Percentiles rank a stretch among this genome's conserved stretches.
Conservation (phyloP, 2,888 invertebrate genomes). For the Meiosimyza decipiens region DNA sequence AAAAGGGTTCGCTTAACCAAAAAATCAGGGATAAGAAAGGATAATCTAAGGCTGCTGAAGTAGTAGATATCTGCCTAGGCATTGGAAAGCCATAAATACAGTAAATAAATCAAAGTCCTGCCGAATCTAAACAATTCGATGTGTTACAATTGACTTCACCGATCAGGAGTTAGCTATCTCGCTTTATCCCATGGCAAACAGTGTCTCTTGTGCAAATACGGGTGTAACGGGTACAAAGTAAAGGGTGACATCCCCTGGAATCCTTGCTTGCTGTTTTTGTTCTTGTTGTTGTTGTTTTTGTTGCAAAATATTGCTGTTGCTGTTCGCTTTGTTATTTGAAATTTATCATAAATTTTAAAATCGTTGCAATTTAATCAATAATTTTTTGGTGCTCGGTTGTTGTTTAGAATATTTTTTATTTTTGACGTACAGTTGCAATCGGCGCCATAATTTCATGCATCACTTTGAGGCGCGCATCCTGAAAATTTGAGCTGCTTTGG, state of each 20-base stretch:
- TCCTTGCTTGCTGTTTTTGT: constrained; percentile 35
- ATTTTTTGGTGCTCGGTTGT: constrained; percentile 44
- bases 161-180: constrained; percentile 50
- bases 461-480: not conserved
- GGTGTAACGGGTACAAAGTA: constrained; percentile 29
- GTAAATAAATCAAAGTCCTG: constrained; percentile 67
- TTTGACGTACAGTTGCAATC: constrained; percentile 23
- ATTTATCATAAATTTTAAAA: constrained; percentile 64
- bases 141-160: constrained; percentile 67
- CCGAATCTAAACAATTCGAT: constrained; percentile 65
- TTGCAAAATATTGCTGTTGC: constrained; percentile 3
- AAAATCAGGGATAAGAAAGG: constrained; percentile 65
- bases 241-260: constrained; percentile 28
- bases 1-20: constrained; percentile 62
- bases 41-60: constrained; percentile 61
- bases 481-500: not conserved
- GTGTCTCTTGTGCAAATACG: constrained; percentile 39
- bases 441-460: constrained; percentile 15
- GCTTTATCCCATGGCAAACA: constrained; percentile 42
- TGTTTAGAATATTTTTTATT: constrained; percentile 23
- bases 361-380: constrained; percentile 64
- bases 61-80: constrained; percentile 48
- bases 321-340: constrained; percentile 55
- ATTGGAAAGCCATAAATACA: constrained; percentile 62
- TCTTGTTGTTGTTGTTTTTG: constrained; percentile 15